Percentiles rank a stretch among this genome's conserved stretches.
phyloP scores from a whole-genome alignment of 2,113 vertebrate genomes.

The Pimephales promelas region DNA sequence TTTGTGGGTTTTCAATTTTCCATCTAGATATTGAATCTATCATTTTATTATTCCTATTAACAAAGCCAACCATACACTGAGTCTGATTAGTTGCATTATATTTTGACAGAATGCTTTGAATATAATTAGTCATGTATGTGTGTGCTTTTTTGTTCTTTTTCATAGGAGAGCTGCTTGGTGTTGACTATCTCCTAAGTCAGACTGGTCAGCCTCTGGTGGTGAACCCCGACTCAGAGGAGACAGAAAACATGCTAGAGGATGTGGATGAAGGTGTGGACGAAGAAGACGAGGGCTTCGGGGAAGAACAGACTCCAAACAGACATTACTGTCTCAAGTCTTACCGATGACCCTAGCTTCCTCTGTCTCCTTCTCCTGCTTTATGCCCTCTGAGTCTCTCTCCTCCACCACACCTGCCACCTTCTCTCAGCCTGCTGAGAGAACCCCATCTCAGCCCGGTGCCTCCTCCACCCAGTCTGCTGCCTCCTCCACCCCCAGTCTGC shows the following conservation, averaged over 20 bases:
- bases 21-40: neutral
- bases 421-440: neutral
- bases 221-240: slow-evolving; percentile 21
- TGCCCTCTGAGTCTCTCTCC: neutral
- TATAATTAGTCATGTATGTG: neutral
- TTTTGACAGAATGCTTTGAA: neutral
- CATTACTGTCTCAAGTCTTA: slow-evolving; percentile 10
- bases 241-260: slow-evolving; percentile 27
- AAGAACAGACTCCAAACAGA: neutral
- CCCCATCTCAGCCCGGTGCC: neutral
- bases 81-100: neutral
- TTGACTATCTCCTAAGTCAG: slow-evolving; percentile 22
- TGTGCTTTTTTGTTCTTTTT: neutral
- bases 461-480: neutral
- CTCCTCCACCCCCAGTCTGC: no score
- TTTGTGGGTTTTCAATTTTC: slow-evolving; percentile 9
- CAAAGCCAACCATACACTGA: neutral
- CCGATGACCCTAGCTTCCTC: slow-evolving; percentile 14
- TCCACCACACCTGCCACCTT: neutral
- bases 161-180: slow-evolving; percentile 1
- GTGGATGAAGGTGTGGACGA: slow-evolving; percentile 20
- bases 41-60: neutral
- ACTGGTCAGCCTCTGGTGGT: slow-evolving; percentile 18
- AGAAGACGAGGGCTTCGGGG: slow-evolving; percentile 4
- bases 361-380: neutral